phyloP scores from a whole-genome alignment of 2,113 vertebrate genomes.

The Hystrix cristata region DNA sequence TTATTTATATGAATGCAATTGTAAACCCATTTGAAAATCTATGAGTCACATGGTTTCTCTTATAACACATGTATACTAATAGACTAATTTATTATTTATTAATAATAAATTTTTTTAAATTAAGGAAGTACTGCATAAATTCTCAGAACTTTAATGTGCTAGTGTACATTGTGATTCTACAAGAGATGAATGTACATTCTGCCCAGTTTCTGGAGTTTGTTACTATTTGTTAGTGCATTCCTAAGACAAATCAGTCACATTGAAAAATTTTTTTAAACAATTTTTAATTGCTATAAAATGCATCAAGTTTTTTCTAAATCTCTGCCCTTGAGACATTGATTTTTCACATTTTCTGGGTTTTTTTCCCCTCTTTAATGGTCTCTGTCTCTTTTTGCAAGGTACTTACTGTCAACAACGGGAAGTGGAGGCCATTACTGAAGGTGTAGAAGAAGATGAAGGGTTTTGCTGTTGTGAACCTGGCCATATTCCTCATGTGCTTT shows the following conservation, averaged over 20 bases:
- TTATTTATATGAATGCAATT: not conserved
- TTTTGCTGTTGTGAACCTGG: conserved; percentile 95
- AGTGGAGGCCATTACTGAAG: conserved; percentile 95
- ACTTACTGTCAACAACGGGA: conserved; percentile 95
- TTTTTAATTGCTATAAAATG: not conserved
- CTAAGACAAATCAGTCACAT: not conserved
- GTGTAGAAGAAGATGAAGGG: conserved; percentile 94
- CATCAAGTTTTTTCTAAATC: conserved; percentile 5
- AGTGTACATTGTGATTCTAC: not conserved
- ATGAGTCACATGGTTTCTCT: not conserved
- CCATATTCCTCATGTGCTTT: conserved; percentile 93
- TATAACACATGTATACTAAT: not conserved
- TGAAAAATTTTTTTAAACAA: no score
- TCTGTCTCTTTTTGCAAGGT: conserved; percentile 81
- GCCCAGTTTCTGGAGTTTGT: not conserved
- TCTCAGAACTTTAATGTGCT: not conserved
- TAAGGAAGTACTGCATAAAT: not conserved
- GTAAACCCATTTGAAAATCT: not conserved
- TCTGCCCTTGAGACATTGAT: not conserved
- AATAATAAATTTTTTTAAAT: not conserved
- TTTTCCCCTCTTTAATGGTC: not conserved
- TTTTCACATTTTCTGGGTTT: not conserved
- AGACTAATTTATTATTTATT: not conserved
- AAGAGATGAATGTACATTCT: not conserved
- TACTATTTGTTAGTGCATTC: not conserved